Conservation (phyloP, 2,888 invertebrate genomes). For the Aphelenchoides bicaudatus region DNA sequence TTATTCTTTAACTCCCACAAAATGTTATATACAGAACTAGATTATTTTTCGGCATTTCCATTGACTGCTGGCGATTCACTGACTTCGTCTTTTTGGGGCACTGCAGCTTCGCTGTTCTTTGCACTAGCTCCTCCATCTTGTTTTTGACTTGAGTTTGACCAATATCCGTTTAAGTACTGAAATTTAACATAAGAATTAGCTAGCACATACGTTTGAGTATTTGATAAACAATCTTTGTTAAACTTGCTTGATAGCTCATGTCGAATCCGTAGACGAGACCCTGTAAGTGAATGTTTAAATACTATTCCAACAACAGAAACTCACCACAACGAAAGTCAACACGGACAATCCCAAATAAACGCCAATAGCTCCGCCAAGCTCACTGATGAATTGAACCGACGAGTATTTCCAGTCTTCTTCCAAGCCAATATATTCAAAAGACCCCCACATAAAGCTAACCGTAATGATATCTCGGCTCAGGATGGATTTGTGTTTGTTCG, state of each 20-base stretch:
- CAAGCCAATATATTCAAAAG: constrained; percentile 56
- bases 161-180: not conserved
- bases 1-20: too few relatives aligned
- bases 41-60: too few relatives aligned
- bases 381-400: constrained; percentile 34
- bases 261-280: not conserved
- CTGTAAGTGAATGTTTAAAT: not conserved
- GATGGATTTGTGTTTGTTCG: constrained; percentile 13
- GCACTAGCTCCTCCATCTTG: too few relatives aligned
- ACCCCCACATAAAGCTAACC: constrained; percentile 50
- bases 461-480: constrained; percentile 37
- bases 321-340: constrained; percentile 36
- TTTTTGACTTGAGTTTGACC: not conserved
- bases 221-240: too few relatives aligned
- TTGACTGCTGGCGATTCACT: too few relatives aligned
- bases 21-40: too few relatives aligned
- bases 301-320: constrained; percentile 3
- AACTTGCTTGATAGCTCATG: too few relatives aligned
- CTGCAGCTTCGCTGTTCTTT: constrained; percentile 4
- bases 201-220: too few relatives aligned
- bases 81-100: too few relatives aligned
- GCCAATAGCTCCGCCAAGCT: constrained; percentile 38
- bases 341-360: constrained; percentile 40
- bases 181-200: too few relatives aligned
- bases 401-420: constrained; percentile 43